Evolutionary conservation across 2,797 vertebrate species (phyloP).

Genomic region (Phalanger gymnotis): DNA sequence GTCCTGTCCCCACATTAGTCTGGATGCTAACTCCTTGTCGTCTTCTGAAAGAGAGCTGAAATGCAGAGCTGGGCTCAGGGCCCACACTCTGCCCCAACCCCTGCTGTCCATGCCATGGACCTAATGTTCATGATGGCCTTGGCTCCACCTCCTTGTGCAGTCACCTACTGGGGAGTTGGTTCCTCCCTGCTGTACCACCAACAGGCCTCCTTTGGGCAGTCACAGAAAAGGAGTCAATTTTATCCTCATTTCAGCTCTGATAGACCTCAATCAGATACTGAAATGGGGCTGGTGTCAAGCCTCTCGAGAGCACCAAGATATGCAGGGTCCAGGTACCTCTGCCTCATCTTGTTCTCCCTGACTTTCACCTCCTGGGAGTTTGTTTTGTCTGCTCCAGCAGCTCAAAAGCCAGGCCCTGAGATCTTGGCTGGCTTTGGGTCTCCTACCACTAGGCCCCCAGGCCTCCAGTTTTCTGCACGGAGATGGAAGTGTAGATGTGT

Average conservation of each 20-base stretch:
- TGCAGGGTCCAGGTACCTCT: background rate
- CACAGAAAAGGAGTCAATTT: background rate
- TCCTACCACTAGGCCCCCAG: background rate
- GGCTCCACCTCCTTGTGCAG: background rate
- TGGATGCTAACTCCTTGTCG: background rate
- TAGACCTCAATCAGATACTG: background rate
- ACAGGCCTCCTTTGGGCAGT: background rate
- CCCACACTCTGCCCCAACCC: too few species aligned
- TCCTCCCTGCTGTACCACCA: background rate
- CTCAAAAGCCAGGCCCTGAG: background rate
- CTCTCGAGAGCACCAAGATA: too few species aligned
- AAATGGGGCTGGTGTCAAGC: background rate
- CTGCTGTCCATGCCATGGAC: too few species aligned
- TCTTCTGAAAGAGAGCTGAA: background rate
- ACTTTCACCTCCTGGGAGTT: background rate
- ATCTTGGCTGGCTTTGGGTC: background rate
- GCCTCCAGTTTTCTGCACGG: background rate
- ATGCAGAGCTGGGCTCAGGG: background rate
- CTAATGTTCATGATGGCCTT: background rate
- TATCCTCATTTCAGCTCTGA: background rate
- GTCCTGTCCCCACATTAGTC: background rate
- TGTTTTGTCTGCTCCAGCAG: background rate
- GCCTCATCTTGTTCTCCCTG: background rate
- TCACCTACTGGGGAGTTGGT: background rate
- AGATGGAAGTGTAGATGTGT: background rate